Base-by-base conservation (phyloP, 2,797 vertebrate species). In the Cynodonichthys magdalenae region DNA sequence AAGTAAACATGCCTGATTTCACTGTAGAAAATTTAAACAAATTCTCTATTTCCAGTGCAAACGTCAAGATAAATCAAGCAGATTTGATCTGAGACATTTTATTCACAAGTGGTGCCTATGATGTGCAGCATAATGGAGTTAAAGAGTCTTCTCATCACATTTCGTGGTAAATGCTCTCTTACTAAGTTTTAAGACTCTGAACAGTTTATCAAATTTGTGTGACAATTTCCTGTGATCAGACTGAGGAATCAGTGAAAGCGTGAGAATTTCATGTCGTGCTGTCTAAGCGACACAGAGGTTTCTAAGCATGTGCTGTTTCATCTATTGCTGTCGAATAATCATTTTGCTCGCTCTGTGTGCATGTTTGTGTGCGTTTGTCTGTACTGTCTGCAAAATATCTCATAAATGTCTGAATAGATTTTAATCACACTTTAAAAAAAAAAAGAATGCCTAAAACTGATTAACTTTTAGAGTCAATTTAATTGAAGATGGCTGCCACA, bases 171-270 rank as follows among this genome's bases (percentile, higher is more conserved):
- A 49, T 62, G 45, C 39, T 31, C 17, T 57, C 56, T 59, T 48
- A 64, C 66, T 56, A 29, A 34, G 48, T 49, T 61, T 72, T 68
- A 63, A 50, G 51, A 66, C 65, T 76, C 34, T 46, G 44, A 14
- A 27, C 17, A 44, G 69, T 62, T 45, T 65, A 56, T 74, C 15
- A 63, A 53, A 60, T 57, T 56, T 24, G 39, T 17, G 27, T 60
- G 53, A 74, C 53, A 61, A 67, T 76, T 77, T 36, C 31, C 50
- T 56, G 48, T 58, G 52, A 49, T 69, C 39, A 69, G 51, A 42
- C 36, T 53, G 56, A 31, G 11, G 48, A n/a, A 66, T 34, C 31
- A 36, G 28, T 47, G 27, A 58, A 62, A 4, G 24, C 24, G 20
- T 41, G 15, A 75, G 7, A 63, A 53, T 48, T 34, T 24, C 58